Evolutionary conservation across 2,113 vertebrate genomes (phyloP), one percentile per base, ranked within the genome.

Genomic region (Sturnira hondurensis): DNA sequence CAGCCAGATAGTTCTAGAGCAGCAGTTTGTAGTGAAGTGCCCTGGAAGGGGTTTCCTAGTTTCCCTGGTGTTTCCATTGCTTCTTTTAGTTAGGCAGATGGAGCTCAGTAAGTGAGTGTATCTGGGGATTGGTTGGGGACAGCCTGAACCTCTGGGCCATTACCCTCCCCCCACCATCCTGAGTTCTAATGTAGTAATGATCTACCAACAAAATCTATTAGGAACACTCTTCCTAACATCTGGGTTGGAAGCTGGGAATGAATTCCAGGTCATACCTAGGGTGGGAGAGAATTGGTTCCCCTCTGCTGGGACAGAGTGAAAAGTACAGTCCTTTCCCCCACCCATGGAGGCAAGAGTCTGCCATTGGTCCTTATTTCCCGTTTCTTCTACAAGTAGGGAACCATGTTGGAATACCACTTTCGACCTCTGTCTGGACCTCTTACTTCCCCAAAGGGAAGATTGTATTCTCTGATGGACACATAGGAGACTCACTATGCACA

Each of bases 361-460:
- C 74, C 68, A 67, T 90, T 84, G 85, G 71, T 73, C n/a, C 33
- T 52, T 68, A 28, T 86, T 86, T 85, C 24, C 52, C 81, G 78
- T 2, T 81, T 94, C 19, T 88, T 81, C 84, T 81, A 47, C 47
- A 88, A 86, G 13, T 28, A 81, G 85, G 41, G 20, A 71, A 17
- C 19, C 68, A 82, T 78, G n/a, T 24, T 92, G 41, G 17, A 74
- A 84, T 80, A 33, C 61, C 47, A 82, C 12, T 90, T n/a, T 92
- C 88, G 81, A 16, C 20, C 52, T 33, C 28, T 28, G 2, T 45
- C 58, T 93, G 36, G 80, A 50, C 19, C 24, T 88, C 28, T 93
- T 83, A 36, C 38, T 90, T 96, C 28, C 90, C 52, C 41, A 41
- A 93, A 77, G 94, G 71, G 58, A 86, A 86, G 19, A 86, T n/a